Base-by-base conservation (phyloP, 2,888 invertebrate genomes). In the Drosophila falleni region DNA sequence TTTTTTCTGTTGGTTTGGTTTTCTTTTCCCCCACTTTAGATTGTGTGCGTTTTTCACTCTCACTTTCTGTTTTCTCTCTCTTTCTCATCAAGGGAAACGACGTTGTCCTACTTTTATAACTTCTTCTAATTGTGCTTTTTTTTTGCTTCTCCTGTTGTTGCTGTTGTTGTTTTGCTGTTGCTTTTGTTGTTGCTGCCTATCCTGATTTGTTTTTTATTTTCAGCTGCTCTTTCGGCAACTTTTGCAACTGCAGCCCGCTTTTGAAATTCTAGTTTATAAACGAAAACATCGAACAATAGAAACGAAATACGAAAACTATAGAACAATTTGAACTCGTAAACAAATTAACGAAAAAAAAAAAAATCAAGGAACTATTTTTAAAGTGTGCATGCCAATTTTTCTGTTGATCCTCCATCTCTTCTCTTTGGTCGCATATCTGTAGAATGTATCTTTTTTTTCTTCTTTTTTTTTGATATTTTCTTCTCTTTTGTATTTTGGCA, bases 261-360 rank as follows among this genome's bases (percentile, higher is more conserved):
- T 50, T 16, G 15, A 46, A 65, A 54, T 23, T 41, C 31, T 56
- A 44, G 50, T 15, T 51, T 39, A 41, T 37, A 46, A 73, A 74
- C 58, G 29, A 15, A 41, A 68, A 54, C 58, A 74, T 51, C 41
- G 16, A 54, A 75, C 33, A 56, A 65, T 41, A 55, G 53, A 59
- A 80, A 68, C 56, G 47, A 62, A 62, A 56, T 51, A 37, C 44
- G 53, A 29, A 66, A 80, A 74, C 81, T 37, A 63, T 62, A 16
- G 31, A 79, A 78, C 59, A 75, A 71, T 71, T 66, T 80, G 33
- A 80, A 69, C 54, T 33, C 37, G 29, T 54, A 58, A 78, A 80
- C 56, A 59, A 68, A 46, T 29, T 9, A 73, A 73, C 53, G 55
- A 29, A 35, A 54, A 64, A 55, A 51, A n/a, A n/a, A 29, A 35